Conservation (phyloP, 1,140 invertebrate genomes). For the Archegozetes longisetosus region DNA sequence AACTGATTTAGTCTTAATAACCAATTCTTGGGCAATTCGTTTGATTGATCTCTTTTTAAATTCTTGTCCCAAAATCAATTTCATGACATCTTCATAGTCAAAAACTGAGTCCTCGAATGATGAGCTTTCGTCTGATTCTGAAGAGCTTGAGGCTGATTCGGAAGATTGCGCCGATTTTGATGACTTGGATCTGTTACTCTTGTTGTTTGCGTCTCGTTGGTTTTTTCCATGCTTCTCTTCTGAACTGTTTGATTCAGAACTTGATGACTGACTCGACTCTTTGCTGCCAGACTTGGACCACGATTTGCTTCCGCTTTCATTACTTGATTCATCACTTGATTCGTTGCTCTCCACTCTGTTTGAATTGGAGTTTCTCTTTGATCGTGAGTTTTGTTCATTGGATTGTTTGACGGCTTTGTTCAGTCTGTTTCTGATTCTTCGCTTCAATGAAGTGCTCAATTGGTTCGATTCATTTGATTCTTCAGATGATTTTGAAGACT, state of each 20-base stretch:
- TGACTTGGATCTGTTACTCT: background rate
- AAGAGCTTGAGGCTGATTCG: background rate
- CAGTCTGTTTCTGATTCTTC: background rate
- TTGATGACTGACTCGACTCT: background rate
- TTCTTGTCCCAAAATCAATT: slow-evolving; percentile 12
- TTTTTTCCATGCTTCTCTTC: background rate
- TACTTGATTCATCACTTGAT: background rate
- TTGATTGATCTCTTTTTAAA: slow-evolving; percentile 8
- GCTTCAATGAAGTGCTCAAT: background rate
- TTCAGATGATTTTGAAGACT: background rate
- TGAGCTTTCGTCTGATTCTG: background rate
- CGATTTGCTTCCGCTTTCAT: background rate
- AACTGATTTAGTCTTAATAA: background rate
- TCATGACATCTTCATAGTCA: slow-evolving; percentile 9
- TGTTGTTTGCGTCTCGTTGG: background rate
- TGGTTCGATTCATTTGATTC: slow-evolving; percentile 1
- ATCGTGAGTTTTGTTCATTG: too few relatives aligned
- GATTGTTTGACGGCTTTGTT: background rate
- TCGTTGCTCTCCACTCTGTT: background rate
- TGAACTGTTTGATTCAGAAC: background rate
- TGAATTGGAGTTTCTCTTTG: background rate
- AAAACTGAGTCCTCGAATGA: background rate
- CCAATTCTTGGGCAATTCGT: slow-evolving; percentile 9
- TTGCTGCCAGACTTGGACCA: background rate
- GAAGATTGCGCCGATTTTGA: background rate